Evolutionary conservation across 2,797 vertebrate species (phyloP).

Genomic region (Crypturellus tataupa): DNA sequence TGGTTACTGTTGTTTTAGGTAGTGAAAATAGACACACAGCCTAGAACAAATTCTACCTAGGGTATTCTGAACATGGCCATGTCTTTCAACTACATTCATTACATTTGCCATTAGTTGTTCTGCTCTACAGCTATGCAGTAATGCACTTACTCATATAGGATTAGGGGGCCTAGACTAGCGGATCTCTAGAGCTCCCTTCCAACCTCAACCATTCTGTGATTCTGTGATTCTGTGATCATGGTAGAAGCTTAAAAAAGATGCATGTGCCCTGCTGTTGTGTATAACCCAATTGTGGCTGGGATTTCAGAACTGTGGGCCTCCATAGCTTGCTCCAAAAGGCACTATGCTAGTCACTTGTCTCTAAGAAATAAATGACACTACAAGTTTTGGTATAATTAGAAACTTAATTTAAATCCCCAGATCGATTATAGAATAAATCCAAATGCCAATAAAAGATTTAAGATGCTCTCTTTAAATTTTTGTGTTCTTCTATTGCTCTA

Average conservation of each 20-base stretch:
- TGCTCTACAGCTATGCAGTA: not conserved
- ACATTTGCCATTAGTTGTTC: not conserved
- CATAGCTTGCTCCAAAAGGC: not conserved
- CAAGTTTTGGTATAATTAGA: not conserved
- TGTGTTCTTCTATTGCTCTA: conserved; percentile 3
- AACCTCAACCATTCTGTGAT: too few relatives aligned
- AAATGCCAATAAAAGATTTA: not conserved
- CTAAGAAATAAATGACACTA: not conserved
- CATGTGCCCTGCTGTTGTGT: not conserved
- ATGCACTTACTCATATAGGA: not conserved
- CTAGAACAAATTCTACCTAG: not conserved
- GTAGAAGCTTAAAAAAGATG: not conserved
- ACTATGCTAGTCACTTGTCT: not conserved
- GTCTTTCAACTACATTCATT: not conserved
- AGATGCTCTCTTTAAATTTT: conserved; percentile 2
- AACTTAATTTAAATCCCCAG: not conserved
- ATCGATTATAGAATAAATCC: conserved; percentile 4
- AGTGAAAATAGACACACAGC: not conserved
- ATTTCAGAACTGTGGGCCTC: not conserved
- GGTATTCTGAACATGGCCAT: not conserved
- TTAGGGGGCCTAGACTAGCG: not conserved
- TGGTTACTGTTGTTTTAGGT: not conserved
- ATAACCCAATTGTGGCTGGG: not conserved
- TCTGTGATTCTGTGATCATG: too few relatives aligned
- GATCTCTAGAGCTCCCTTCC: too few relatives aligned